These are phyloP conservation scores for Arizona elegans DNA, from an alignment of 2,113 vertebrate species.

Conservation along the genomic window DNA sequence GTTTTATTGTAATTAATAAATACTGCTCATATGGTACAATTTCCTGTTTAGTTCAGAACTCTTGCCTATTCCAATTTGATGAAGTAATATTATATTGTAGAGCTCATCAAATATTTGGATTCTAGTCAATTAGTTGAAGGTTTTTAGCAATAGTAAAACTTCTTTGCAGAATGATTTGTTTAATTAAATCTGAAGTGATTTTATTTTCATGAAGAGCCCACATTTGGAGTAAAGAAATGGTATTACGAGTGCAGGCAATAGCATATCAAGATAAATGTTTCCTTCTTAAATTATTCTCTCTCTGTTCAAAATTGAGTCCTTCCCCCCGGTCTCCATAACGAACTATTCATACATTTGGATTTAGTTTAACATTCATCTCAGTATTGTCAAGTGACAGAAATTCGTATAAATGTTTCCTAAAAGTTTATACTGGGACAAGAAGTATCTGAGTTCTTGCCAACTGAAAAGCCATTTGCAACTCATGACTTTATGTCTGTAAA, in stretches of 20 bases:
- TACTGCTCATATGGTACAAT: conserved; percentile 26
- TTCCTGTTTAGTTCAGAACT: conserved; percentile 34
- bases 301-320: neutral
- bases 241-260: neutral
- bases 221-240: neutral
- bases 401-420: neutral
- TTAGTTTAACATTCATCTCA: neutral
- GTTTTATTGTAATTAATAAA: neutral
- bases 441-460: neutral
- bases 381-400: neutral
- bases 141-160: conserved; percentile 35
- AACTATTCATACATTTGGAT: neutral
- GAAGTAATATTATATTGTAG: conserved; percentile 47
- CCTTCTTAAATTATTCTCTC: neutral
- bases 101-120: conserved; percentile 49
- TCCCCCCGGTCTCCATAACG: neutral
- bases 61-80: conserved; percentile 38
- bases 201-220: conserved; percentile 27
- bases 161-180: conserved; percentile 23
- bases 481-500: neutral
- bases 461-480: neutral
- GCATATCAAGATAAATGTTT: neutral
- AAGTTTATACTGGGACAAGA: neutral
- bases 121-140: conserved; percentile 49
- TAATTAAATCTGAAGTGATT: conserved; percentile 26